These are phyloP conservation scores for Ditylenchus weischeri DNA, from an alignment of 2,888 invertebrate species.

Conservation along the genomic window DNA sequence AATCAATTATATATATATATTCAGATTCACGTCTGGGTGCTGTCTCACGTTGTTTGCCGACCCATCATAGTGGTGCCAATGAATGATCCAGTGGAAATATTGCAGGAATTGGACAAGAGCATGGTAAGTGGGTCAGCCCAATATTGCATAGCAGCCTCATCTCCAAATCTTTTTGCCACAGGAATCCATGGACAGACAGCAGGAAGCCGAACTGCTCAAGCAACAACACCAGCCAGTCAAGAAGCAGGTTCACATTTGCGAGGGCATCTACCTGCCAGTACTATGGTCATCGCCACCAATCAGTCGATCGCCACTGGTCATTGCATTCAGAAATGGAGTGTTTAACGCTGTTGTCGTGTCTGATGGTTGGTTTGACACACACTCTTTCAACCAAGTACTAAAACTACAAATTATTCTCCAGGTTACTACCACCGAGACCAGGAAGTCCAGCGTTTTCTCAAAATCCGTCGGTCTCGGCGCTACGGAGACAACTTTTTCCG, in stretches of 20 bases:
- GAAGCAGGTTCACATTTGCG: constrained; percentile 18
- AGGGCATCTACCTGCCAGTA: constrained; percentile 28
- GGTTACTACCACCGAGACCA: constrained; percentile 16
- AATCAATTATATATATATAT: not conserved
- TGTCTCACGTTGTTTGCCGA: constrained; percentile 25
- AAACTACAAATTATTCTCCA: not conserved
- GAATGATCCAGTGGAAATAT: constrained; percentile 20
- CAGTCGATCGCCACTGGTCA: constrained; percentile 24
- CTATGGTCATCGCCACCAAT: constrained; percentile 15
- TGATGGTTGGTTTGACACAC: constrained; percentile 5
- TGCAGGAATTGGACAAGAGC: constrained; percentile 13
- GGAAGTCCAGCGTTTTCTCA: constrained; percentile 15
- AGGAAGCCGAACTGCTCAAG: not conserved
- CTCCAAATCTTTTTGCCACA: not conserved
- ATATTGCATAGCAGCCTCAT: not conserved
- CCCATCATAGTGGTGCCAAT: constrained; percentile 29
- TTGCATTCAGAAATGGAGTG: constrained; percentile 23
- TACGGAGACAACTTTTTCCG: constrained; percentile 9
- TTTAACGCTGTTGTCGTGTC: constrained; percentile 19
- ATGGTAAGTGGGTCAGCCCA: not conserved
- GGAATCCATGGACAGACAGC: not conserved
- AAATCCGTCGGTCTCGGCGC: constrained; percentile 12
- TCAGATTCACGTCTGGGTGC: constrained; percentile 27
- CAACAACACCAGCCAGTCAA: too few relatives aligned
- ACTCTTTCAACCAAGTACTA: not conserved